A percentile compares a stretch with the other conserved stretches of the same genome.
Conservation (phyloP, 1,140 invertebrate genomes). For the Neotoxoptera formosana region DNA sequence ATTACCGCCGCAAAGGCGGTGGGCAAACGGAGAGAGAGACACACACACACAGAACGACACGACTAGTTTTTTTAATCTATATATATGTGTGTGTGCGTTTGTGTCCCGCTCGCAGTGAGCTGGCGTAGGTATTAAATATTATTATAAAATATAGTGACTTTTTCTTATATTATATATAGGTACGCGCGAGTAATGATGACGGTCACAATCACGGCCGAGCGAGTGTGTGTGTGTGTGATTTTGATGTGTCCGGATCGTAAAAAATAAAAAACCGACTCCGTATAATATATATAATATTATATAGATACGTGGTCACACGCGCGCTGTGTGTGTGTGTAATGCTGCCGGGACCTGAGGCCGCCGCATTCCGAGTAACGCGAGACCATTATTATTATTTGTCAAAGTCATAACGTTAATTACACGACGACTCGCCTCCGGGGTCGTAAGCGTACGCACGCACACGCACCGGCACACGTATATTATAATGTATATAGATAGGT, state of each 20-base stretch:
- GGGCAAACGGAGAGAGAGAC: neutral
- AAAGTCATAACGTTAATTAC: constrained; percentile 58
- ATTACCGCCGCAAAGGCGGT: neutral
- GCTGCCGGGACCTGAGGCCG: constrained; percentile 51
- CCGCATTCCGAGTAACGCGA: constrained; percentile 58
- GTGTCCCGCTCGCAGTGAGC: neutral
- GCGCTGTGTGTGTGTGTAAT: neutral
- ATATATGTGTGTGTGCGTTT: neutral
- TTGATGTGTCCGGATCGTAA: constrained; percentile 57
- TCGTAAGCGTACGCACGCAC: neutral
- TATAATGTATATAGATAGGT: neutral
- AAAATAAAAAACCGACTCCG: constrained; percentile 19
- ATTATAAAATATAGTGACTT: constrained; percentile 30
- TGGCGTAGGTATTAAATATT: neutral
- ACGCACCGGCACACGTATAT: neutral
- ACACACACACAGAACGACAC: neutral
- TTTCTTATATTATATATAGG: constrained; percentile 13
- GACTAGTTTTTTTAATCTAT: constrained; percentile 35
- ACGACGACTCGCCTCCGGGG: constrained; percentile 55
- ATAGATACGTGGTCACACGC: constrained; percentile 34
- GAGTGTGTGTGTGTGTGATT: constrained; percentile 43
- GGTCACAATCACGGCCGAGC: constrained; percentile 23
- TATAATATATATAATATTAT: neutral
- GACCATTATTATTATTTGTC: constrained; percentile 58
- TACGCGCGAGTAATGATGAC: constrained; percentile 47